Conservation (phyloP, 2,113 vertebrate species). For the Pagrus major region DNA sequence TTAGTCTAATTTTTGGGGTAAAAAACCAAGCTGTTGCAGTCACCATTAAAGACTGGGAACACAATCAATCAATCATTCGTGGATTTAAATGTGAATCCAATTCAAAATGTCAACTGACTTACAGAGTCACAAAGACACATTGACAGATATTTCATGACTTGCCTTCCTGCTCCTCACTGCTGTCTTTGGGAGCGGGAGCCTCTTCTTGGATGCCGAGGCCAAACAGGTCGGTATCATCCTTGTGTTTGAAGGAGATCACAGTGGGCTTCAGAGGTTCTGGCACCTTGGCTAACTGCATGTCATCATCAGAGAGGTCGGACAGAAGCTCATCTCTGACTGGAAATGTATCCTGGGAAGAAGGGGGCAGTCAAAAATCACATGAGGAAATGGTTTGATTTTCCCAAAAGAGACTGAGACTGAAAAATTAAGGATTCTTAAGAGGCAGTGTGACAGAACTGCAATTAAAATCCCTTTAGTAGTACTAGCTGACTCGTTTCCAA, state of each 20-base stretch:
- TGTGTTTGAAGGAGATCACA: slow-evolving; percentile 86
- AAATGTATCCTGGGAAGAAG: slow-evolving; percentile 84
- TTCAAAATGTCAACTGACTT: not conserved
- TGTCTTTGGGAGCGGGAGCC: slow-evolving; percentile 81
- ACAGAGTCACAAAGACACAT: not conserved
- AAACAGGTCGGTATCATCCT: slow-evolving; percentile 90
- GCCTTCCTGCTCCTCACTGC: slow-evolving; percentile 90
- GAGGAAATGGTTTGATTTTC: not conserved
- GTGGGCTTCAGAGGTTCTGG: slow-evolving; percentile 79
- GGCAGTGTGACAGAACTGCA: not conserved
- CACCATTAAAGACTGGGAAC: not conserved
- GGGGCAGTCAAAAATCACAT: rapidly evolving
- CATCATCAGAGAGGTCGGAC: slow-evolving; percentile 92
- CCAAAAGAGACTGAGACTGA: not conserved
- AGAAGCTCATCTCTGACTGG: slow-evolving; percentile 89
- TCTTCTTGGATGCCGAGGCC: slow-evolving; percentile 90
- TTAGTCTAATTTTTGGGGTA: not conserved
- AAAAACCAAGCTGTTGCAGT: not conserved
- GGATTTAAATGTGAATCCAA: not conserved
- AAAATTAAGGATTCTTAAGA: too few species aligned
- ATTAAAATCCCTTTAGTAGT: not conserved
- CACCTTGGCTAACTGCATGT: slow-evolving; percentile 72
- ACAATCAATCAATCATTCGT: too few species aligned
- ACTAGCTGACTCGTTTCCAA: not conserved
- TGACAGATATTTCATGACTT: slow-evolving; percentile 19